Evolutionary conservation across 2,113 vertebrate genomes (phyloP).

Genomic region (Sciurus niger): DNA sequence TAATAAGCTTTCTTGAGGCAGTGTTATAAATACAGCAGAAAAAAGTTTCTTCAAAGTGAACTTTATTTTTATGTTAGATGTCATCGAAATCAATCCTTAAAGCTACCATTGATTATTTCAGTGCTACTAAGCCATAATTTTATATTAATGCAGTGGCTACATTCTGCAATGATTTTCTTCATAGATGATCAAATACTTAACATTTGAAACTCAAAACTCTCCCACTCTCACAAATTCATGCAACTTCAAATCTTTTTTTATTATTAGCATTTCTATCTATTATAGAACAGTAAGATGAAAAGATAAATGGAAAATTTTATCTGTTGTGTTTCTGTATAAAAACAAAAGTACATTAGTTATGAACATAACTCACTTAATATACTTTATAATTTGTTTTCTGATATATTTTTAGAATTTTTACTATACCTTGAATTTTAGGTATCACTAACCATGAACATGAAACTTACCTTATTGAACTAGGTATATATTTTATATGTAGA

Average conservation of each 20-base stretch:
- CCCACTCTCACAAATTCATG: neutral
- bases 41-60: neutral
- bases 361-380: neutral
- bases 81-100: neutral
- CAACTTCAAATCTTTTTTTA: neutral
- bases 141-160: neutral
- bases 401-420: slow-evolving; percentile 20
- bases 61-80: slow-evolving; percentile 43
- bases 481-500: neutral
- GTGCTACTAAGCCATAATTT: neutral
- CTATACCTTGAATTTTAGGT: neutral
- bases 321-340: neutral
- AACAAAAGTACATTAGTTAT: neutral
- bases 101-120: slow-evolving; percentile 42
- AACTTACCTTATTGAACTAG: slow-evolving; percentile 32
- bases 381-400: neutral
- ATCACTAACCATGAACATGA: neutral
- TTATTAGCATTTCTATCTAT: neutral
- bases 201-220: neutral
- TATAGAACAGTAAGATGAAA: neutral
- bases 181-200: neutral
- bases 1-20: no score
- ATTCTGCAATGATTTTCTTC: slow-evolving; percentile 41
- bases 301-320: neutral
- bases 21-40: no score